phyloP scores from a whole-genome alignment of 2,888 invertebrate genomes.

The Herminia tarsipennalis region DNA sequence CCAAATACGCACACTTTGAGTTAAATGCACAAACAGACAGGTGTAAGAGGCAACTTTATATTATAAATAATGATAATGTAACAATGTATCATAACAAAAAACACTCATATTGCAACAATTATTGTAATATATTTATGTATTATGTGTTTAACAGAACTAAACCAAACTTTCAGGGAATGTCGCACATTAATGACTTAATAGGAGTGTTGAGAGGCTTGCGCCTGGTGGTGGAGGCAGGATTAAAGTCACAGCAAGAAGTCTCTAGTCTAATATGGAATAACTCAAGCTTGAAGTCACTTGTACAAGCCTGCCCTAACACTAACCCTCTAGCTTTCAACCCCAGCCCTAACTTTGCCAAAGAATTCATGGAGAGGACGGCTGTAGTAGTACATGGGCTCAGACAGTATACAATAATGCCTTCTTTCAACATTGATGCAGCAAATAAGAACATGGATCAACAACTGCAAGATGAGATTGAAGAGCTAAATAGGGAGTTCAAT shows the following conservation, averaged over 20 bases:
- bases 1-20: no score
- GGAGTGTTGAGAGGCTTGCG: constrained; percentile 89
- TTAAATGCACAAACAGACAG: no score
- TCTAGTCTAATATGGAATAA: constrained; percentile 88
- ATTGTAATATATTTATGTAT: constrained; percentile 3
- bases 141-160: constrained; percentile 48
- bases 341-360: constrained; percentile 59
- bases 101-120: no score
- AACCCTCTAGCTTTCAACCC: constrained; percentile 61
- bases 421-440: constrained; percentile 53
- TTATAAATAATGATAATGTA: no score
- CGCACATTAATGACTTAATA: constrained; percentile 87
- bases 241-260: constrained; percentile 87
- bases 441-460: constrained; percentile 61
- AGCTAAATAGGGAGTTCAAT: constrained; percentile 75
- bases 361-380: constrained; percentile 86
- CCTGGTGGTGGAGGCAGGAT: constrained; percentile 87
- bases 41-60: no score
- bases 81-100: neutral
- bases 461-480: constrained; percentile 70
- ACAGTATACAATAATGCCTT: constrained; percentile 82
- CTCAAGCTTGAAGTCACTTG: constrained; percentile 87
- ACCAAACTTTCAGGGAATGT: constrained; percentile 80
- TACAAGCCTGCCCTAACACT: constrained; percentile 69
- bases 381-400: constrained; percentile 90